phyloP scores from a whole-genome alignment of 2,113 vertebrate species.

The Larimichthys crocea region DNA sequence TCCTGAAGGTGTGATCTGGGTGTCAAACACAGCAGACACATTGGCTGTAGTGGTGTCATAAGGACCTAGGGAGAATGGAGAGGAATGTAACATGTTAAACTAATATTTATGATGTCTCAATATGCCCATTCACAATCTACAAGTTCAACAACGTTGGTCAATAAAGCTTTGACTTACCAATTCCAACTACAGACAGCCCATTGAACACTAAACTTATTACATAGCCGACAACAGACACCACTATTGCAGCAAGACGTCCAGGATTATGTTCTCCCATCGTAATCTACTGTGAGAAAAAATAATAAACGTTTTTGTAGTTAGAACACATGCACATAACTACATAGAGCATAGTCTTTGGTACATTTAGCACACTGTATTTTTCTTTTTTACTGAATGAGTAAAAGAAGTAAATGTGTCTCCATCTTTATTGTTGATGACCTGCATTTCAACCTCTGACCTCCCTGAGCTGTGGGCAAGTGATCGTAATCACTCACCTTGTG shows the following conservation, averaged over 20 bases:
- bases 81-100: conserved; percentile 7
- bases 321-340: not conserved
- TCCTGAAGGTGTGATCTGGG: conserved; percentile 82
- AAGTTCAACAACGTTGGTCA: not conserved
- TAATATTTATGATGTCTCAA: not conserved
- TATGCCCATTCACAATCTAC: not conserved
- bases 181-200: conserved; percentile 73
- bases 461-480: not conserved
- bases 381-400: not conserved
- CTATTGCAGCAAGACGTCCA: conserved; percentile 60
- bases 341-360: not conserved
- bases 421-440: not conserved
- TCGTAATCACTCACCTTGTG: not conserved
- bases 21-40: conserved; percentile 77
- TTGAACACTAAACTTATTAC: conserved; percentile 74
- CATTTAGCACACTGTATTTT: not conserved
- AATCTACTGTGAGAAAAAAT: conserved; percentile 7
- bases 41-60: conserved; percentile 70
- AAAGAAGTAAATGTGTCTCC: not conserved
- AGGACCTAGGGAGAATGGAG: conserved; percentile 61
- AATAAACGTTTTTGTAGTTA: not conserved
- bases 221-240: conserved; percentile 66
- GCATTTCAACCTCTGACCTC: conserved; percentile 9
- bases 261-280: conserved; percentile 71
- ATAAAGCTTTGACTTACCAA: conserved; percentile 59